Evolutionary conservation across 2,113 vertebrate genomes (phyloP).

Genomic region (Rhinolophus sinicus): DNA sequence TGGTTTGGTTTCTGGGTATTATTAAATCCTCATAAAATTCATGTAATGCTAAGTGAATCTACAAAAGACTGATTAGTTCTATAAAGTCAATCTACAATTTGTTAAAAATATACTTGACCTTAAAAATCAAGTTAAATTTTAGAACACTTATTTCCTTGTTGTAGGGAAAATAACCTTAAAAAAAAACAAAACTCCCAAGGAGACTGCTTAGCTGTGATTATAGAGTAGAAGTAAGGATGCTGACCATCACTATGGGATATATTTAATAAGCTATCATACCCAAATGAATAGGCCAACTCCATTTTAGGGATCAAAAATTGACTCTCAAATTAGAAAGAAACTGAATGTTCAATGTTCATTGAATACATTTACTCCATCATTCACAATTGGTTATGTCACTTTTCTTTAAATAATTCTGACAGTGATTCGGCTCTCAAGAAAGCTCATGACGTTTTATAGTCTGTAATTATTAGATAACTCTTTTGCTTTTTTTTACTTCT

Average conservation of each 20-base stretch:
- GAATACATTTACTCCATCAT: not conserved
- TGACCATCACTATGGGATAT: not conserved
- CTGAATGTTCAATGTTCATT: not conserved
- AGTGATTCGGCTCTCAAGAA: not conserved
- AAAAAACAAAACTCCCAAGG: not conserved
- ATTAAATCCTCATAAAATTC: not conserved
- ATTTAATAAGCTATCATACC: not conserved
- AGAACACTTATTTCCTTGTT: constrained; percentile 2
- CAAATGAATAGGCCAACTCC: not conserved
- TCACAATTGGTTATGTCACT: not conserved
- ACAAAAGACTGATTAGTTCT: not conserved
- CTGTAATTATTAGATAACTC: not conserved
- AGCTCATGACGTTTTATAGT: not conserved
- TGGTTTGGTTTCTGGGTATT: not conserved
- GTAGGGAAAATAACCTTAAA: not conserved
- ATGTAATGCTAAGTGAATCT: not conserved
- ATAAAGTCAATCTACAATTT: not conserved
- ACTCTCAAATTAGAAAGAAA: not conserved
- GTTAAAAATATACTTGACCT: not conserved
- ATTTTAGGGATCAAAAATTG: not conserved
- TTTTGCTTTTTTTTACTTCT: constrained; percentile 1
- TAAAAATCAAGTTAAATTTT: constrained; percentile 1
- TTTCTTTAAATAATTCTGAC: not conserved
- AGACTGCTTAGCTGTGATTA: not conserved
- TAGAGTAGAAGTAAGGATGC: not conserved